A percentile compares a stretch with the other conserved stretches of the same genome.
phyloP scores from a whole-genome alignment of 92 coral and sea anemone species.

The Bergia sp. region DNA sequence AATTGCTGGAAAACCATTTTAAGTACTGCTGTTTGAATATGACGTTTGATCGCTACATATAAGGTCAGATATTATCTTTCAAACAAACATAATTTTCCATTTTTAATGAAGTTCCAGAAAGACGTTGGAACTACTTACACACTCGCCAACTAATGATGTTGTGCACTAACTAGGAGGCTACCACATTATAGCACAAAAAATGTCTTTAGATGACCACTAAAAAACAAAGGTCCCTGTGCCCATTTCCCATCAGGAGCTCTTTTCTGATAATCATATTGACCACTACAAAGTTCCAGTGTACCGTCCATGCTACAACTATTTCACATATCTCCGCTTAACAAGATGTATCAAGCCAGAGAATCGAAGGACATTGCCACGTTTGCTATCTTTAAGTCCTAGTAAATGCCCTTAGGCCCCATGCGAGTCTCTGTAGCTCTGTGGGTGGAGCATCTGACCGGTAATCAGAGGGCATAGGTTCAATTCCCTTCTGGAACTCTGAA shows the following conservation, averaged over 20 bases:
- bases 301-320: background rate
- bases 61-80: background rate
- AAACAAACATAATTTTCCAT: background rate
- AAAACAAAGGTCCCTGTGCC: background rate
- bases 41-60: background rate
- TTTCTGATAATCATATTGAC: too few relatives aligned
- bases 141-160: too few relatives aligned
- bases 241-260: background rate
- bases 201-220: background rate
- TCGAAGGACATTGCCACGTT: background rate
- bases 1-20: background rate
- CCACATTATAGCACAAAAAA: background rate
- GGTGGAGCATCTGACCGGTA: background rate
- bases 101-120: background rate
- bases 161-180: too few relatives aligned
- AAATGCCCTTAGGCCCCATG: background rate
- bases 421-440: background rate
- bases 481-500: background rate
- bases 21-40: background rate
- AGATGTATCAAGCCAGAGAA: background rate
- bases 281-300: background rate
- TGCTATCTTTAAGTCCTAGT: background rate
- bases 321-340: background rate
- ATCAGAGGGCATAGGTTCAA: background rate
- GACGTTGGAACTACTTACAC: background rate